These are phyloP conservation scores for Cyphomyrus discorhynchus DNA, from an alignment of 2,113 vertebrate genomes.

Conservation along the genomic window DNA sequence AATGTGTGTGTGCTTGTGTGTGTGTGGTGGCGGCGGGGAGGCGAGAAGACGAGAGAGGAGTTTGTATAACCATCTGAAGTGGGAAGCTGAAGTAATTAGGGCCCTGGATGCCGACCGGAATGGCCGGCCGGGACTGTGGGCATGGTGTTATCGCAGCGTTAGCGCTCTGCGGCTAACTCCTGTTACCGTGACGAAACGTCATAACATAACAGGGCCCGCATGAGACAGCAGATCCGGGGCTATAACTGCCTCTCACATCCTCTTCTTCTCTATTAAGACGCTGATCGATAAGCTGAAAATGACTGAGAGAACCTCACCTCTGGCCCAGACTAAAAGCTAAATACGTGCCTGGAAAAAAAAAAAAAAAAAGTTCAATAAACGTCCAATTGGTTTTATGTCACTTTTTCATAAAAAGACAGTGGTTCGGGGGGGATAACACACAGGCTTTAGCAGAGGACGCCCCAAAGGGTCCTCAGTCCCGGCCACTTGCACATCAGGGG, in stretches of 20 bases:
- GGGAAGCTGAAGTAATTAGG: not conserved
- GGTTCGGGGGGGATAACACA: not conserved
- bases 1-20: not conserved
- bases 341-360: not conserved
- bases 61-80: not conserved
- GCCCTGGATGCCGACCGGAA: not conserved
- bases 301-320: not conserved
- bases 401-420: not conserved
- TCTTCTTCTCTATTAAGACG: not conserved
- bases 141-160: not conserved
- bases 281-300: not conserved
- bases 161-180: not conserved
- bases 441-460: not conserved
- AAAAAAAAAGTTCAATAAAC: not conserved
- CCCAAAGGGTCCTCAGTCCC: not conserved
- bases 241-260: not conserved
- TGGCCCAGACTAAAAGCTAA: not conserved
- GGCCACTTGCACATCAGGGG: not conserved
- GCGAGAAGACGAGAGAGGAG: not conserved
- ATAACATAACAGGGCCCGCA: not conserved
- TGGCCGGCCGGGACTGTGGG: not conserved
- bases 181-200: not conserved
- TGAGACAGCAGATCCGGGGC: not conserved
- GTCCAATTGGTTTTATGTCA: not conserved
- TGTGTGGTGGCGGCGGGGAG: not conserved